Evolutionary conservation across 2,797 vertebrate genomes (phyloP).

Genomic region (Numenius phaeopus): DNA sequence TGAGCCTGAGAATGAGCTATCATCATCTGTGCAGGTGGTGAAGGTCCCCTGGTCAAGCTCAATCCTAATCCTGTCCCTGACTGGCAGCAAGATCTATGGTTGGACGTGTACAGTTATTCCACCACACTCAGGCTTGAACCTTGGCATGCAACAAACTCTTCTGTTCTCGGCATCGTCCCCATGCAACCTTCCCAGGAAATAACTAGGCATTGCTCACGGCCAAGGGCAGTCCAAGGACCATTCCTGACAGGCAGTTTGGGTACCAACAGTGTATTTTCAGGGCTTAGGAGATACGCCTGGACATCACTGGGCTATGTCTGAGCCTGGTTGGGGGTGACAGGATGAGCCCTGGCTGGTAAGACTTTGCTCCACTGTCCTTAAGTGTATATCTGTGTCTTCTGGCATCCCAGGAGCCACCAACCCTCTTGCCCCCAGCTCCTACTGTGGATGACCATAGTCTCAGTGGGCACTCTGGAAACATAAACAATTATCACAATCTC

Average conservation of each 20-base stretch:
- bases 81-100: not conserved
- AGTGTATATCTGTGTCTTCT: not conserved
- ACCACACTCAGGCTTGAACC: not conserved
- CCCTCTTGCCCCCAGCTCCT: rapidly evolving
- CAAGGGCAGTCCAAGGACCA: not conserved
- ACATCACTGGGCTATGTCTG: not conserved
- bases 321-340: not conserved
- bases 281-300: not conserved
- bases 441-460: not conserved
- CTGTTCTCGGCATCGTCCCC: not conserved
- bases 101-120: not conserved
- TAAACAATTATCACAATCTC: not conserved
- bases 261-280: not conserved
- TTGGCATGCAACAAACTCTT: not conserved
- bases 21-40: not conserved
- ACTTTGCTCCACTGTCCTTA: too few relatives aligned
- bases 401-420: not conserved
- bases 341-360: not conserved
- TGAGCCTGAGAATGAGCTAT: not conserved
- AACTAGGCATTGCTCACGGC: not conserved
- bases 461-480: not conserved
- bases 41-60: not conserved
- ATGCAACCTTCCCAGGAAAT: not conserved
- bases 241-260: not conserved
- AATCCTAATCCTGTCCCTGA: rapidly evolving